These are phyloP conservation scores for Pristionchus japonicus DNA, from an alignment of 2,888 invertebrate species.

Conservation along the genomic window DNA sequence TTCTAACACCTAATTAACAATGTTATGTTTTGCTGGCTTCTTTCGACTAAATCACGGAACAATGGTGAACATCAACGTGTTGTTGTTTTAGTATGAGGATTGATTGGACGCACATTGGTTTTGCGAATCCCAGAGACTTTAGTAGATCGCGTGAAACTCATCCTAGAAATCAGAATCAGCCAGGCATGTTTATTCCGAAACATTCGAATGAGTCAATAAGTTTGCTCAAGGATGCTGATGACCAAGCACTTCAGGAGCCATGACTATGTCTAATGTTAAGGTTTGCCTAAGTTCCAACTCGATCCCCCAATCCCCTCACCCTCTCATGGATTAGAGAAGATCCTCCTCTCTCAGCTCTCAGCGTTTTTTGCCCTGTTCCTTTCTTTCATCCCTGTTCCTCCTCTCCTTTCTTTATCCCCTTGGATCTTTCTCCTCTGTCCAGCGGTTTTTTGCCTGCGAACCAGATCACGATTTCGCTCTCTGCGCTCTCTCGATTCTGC, in stretches of 20 bases:
- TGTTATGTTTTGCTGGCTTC: too few relatives aligned
- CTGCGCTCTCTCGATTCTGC: slow-evolving; percentile 1
- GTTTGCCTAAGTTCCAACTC: background rate
- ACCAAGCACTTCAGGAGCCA: background rate
- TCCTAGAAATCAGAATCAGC: background rate
- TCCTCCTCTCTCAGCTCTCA: background rate
- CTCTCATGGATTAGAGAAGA: background rate
- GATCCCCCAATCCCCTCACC: background rate
- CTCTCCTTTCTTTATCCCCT: slow-evolving; percentile 8
- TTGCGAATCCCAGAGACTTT: background rate
- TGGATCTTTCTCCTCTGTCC: slow-evolving; percentile 32
- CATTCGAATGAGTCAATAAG: background rate
- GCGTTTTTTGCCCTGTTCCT: slow-evolving; percentile 6
- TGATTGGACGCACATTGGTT: too few relatives aligned
- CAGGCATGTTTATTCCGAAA: background rate
- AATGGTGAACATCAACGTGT: too few relatives aligned
- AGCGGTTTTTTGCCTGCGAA: background rate
- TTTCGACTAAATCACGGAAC: too few relatives aligned
- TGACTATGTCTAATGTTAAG: background rate
- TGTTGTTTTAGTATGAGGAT: too few relatives aligned
- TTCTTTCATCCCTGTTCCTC: slow-evolving; percentile 30
- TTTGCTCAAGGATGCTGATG: background rate
- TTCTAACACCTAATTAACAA: too few relatives aligned
- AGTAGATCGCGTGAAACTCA: background rate
- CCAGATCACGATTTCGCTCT: background rate